Evolutionary conservation across 2,113 vertebrate genomes (phyloP).

Genomic region (Hemicordylus capensis): DNA sequence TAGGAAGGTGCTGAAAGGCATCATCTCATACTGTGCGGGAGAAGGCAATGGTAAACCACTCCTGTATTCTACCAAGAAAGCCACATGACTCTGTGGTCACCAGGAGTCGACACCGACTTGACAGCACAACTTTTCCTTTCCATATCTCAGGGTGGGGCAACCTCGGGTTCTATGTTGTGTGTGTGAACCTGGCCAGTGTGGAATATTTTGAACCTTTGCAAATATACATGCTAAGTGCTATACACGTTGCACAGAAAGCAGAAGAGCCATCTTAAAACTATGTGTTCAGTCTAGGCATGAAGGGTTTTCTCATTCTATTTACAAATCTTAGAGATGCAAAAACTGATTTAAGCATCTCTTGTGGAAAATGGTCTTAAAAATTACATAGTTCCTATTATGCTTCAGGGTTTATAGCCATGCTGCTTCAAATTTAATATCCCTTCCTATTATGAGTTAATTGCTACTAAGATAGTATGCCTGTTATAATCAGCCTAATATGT

Average conservation of each 20-base stretch:
- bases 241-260: not conserved
- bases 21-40: too few relatives aligned
- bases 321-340: not conserved
- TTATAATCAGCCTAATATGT: conserved; percentile 55
- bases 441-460: conserved; percentile 59
- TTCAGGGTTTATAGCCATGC: conserved; percentile 63
- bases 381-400: conserved; percentile 55
- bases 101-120: too few relatives aligned
- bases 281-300: not conserved
- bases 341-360: not conserved
- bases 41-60: too few relatives aligned
- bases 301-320: not conserved
- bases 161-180: too few relatives aligned
- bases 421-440: conserved; percentile 61
- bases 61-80: too few relatives aligned
- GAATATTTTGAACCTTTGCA: not conserved
- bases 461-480: conserved; percentile 63
- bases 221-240: not conserved
- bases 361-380: conserved; percentile 35
- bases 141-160: too few relatives aligned
- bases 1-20: too few relatives aligned
- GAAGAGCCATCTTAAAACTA: not conserved
- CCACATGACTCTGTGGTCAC: too few relatives aligned
- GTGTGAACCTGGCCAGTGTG: too few relatives aligned
- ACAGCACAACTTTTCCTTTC: too few relatives aligned